Conservation (phyloP, 2,888 invertebrate genomes). For the Blastobasis adustella region DNA sequence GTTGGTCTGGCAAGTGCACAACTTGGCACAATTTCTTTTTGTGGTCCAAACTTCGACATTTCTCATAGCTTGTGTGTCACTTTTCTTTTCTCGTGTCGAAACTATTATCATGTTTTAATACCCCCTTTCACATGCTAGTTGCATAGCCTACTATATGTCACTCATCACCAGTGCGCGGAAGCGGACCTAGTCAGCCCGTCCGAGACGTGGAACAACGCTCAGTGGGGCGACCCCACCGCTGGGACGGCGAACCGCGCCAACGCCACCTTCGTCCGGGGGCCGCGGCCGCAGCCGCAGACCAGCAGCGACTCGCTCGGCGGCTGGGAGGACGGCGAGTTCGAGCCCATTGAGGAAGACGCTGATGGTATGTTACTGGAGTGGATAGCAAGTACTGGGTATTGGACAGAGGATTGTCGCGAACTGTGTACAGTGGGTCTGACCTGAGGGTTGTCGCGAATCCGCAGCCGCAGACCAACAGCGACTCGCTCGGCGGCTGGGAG, state of each 20-base stretch:
- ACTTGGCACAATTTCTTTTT: too few relatives aligned
- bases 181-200: conserved; percentile 76
- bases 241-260: conserved; percentile 43
- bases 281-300: conserved; percentile 49
- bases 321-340: conserved; percentile 89
- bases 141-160: too few relatives aligned
- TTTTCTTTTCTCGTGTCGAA: too few relatives aligned
- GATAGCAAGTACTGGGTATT: background rate
- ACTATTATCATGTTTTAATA: too few relatives aligned
- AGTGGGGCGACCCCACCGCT: conserved; percentile 43
- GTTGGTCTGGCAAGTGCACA: too few relatives aligned
- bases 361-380: conserved; percentile 47
- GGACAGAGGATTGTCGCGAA: too few relatives aligned
- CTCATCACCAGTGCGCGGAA: conserved; percentile 49
- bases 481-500: conserved; percentile 42
- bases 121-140: too few relatives aligned
- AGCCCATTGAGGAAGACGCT: conserved; percentile 81
- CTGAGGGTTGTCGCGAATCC: conserved; percentile 2
- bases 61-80: too few relatives aligned
- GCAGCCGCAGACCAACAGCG: conserved; percentile 64
- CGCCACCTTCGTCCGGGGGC: conserved; percentile 73
- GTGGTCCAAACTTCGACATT: too few relatives aligned
- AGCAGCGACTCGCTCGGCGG: conserved; percentile 72
- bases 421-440: too few relatives aligned
- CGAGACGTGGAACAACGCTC: conserved; percentile 76